Conservation (phyloP, 1,140 invertebrate genomes). For the Schlechtendalia chinensis region DNA sequence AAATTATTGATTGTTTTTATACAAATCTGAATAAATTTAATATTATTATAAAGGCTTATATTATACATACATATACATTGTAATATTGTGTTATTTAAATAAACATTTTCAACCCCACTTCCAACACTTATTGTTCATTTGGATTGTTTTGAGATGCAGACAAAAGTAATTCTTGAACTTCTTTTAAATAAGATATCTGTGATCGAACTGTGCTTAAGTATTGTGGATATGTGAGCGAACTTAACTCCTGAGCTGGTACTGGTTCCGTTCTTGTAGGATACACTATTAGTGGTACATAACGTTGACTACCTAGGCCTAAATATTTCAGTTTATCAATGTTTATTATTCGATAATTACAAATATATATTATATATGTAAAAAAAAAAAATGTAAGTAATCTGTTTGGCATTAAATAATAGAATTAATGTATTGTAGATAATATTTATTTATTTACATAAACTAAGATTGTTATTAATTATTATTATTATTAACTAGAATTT, state of each 20-base stretch:
- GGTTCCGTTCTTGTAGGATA: slow-evolving; percentile 70
- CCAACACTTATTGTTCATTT: slow-evolving; percentile 54
- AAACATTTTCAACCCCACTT: slow-evolving; percentile 30
- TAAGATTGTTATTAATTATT: no score
- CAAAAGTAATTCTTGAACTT: slow-evolving; percentile 80
- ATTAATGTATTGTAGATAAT: no score
- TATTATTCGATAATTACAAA: no score
- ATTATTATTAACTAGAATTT: no score
- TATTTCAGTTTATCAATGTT: no score
- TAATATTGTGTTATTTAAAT: slow-evolving; percentile 35
- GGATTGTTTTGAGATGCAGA: slow-evolving; percentile 71
- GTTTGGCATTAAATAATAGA: no score
- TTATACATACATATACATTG: slow-evolving; percentile 23
- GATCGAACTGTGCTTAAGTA: slow-evolving; percentile 78
- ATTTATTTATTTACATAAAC: no score
- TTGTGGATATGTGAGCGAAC: slow-evolving; percentile 76
- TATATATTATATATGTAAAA: no score
- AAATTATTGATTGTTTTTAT: no score
- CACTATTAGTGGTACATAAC: no score
- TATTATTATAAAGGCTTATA: slow-evolving; percentile 37
- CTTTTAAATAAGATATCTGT: slow-evolving; percentile 82
- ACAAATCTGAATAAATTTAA: slow-evolving; percentile 27
- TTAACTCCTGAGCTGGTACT: slow-evolving; percentile 58
- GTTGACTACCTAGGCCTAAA: no score
- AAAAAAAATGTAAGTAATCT: no score